Evolutionary conservation across 1,140 invertebrate genomes (phyloP).

Genomic region (Scaptomyza montana): DNA sequence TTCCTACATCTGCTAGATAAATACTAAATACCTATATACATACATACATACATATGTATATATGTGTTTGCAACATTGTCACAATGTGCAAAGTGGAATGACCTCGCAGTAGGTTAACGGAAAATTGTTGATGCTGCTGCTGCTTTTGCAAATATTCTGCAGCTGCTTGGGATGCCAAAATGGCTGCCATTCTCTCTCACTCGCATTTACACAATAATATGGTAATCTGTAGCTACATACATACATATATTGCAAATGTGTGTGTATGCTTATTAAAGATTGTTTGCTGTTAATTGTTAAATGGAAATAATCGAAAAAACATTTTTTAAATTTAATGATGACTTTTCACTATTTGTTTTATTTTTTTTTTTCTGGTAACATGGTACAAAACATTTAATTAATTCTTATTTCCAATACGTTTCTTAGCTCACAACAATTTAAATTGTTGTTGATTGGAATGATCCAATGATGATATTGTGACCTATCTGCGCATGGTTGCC

Average conservation of each 20-base stretch:
- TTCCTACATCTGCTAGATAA: slow-evolving; percentile 23
- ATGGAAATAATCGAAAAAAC: too few species aligned
- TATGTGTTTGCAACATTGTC: slow-evolving; percentile 36
- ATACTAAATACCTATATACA: slow-evolving; percentile 1
- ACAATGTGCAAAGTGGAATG: slow-evolving; percentile 71
- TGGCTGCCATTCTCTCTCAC: slow-evolving; percentile 11
- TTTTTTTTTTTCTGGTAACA: too few species aligned
- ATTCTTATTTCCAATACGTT: too few species aligned
- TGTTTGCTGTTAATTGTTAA: too few species aligned
- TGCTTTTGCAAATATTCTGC: slow-evolving; percentile 23
- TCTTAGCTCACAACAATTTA: too few species aligned
- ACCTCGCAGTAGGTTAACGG: slow-evolving; percentile 79
- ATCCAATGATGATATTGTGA: too few species aligned
- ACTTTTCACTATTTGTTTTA: too few species aligned
- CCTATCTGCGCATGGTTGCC: too few species aligned
- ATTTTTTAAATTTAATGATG: too few species aligned
- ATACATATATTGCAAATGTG: neutral
- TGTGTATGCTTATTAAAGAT: too few species aligned
- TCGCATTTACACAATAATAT: neutral
- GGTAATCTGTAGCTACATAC: too few species aligned
- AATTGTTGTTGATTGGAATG: slow-evolving; percentile 33
- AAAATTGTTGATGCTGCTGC: slow-evolving; percentile 41
- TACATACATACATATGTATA: neutral
- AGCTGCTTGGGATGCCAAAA: slow-evolving; percentile 34
- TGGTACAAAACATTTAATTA: too few species aligned